Base-by-base conservation (phyloP, 2,113 vertebrate genomes). In the Aphelocoma coerulescens region DNA sequence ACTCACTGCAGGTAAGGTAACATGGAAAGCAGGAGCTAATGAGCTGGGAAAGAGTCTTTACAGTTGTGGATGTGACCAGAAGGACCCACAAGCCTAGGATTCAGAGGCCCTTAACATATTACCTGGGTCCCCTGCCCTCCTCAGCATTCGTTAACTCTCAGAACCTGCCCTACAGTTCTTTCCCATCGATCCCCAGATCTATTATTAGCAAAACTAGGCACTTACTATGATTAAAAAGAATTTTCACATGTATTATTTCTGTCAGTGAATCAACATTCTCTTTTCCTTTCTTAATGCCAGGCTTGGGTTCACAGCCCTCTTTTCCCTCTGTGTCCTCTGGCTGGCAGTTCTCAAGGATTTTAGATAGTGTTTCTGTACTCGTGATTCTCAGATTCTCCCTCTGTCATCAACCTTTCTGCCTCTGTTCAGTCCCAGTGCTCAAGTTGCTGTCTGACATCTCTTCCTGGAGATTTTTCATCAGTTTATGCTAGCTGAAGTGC, bases 351-450 rank as follows among this genome's bases (percentile, higher is more conserved):
- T 79, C 51, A 68, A 87, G 32, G 67, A 82, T 75, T 93, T 89
- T 39, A 79, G 81, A 49, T 11, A 78, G 54, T n/a, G 30, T 89
- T 90, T 85, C 74, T 48, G 63, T 68, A 48, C 72, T 86, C 73
- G 39, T 19, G 41, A 51, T 72, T 85, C 88, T 95, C 84, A 48
- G 35, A 58, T 89, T 91, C 84, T 79, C 62, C 66, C 57, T 67
- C 57, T 63, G 44, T 73, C 89, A 77, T 84, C 91, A 78, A n/a
- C 68, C 57, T 87, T 91, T 75, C 57, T 85, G 61, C 46, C 73
- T 73, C 76, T 80, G 46, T 63, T 79, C 72, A 88, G 52, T 32
- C 37, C 41, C 80, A 77, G 2, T 13, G 35, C 71, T 85, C 72
- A 90, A 16, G 54, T 3, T 39, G 61, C 71, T 67, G 41, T 24